Evolutionary conservation across 2,797 vertebrate genomes (phyloP), one percentile per base, ranked within the genome.

Genomic region (Syngnathus acus): DNA sequence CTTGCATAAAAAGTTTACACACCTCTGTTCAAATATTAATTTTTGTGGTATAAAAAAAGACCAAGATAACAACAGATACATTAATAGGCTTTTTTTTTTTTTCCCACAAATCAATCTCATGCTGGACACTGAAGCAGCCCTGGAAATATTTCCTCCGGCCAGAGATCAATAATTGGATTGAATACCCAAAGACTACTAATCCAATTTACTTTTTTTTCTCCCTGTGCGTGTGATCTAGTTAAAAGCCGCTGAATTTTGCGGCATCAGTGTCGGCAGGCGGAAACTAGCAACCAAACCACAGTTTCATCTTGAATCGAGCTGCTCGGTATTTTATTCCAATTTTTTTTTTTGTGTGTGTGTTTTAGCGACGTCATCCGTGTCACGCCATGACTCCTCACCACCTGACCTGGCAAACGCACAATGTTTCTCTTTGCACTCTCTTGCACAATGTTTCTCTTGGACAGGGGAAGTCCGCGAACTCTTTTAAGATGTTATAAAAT

Each of bases 161-260:
- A 47, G 17, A 51, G 73, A 88, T 89, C 87, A 77, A 88, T 89
- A 82, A 62, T 58, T 17, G 68, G 77, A 85, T 82, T 84, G 80
- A 88, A 81, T 85, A 79, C 88, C 79, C 83, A 78, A 86, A 81
- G 68, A 78, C 77, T 65, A 61, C 80, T 83, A 87, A 86, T 89
- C 79, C 73, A 80, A 86, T 86, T 83, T 72, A 76, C 78, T 71
- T 72, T 69, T 57, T 45, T 21, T 79, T 69, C 76, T n/a, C 26
- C 26, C 2, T 4, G 32, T 4, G 32, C 32, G 78, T 23, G 10
- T 50, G 26, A 70, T 76, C 73, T 68, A 75, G 73, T 74, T 71
- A 65, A 14, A 65, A 72, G 66, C 67, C 43, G 71, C 51, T 60
- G 55, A 66, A 76, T 78, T 78, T 54, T 13, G 21, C 13, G 53